Evolutionary conservation across 2,797 vertebrate genomes (phyloP).

Genomic region (Simalia tracyae): DNA sequence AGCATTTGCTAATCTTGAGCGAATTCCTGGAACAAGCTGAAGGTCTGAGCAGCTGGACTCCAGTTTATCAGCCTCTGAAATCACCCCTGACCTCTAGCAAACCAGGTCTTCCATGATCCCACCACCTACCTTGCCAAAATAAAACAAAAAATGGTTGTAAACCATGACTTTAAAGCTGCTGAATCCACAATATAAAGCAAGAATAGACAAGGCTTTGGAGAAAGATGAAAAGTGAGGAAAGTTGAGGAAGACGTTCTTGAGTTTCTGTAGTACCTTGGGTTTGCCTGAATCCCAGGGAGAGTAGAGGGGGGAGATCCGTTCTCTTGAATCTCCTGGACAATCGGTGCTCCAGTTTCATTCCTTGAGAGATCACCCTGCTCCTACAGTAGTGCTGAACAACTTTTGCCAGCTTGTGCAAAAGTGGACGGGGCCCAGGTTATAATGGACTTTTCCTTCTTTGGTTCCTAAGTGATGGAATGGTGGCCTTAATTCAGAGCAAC

Average conservation of each 20-base stretch:
- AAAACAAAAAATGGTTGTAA: constrained; percentile 30
- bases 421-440: neutral
- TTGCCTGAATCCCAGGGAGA: neutral
- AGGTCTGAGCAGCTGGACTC: constrained; percentile 52
- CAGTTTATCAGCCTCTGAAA: constrained; percentile 29
- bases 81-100: constrained; percentile 59
- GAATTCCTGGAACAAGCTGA: constrained; percentile 67
- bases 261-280: neutral
- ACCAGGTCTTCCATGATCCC: constrained; percentile 59
- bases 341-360: neutral
- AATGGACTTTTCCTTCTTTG: neutral
- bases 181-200: neutral
- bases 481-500: neutral
- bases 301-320: neutral
- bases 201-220: neutral
- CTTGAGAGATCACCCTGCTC: neutral
- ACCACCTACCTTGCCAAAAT: too few species aligned
- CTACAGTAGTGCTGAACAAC: too few species aligned
- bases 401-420: neutral
- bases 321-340: neutral
- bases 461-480: neutral
- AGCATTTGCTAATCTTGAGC: constrained; percentile 62
- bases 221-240: too few species aligned
- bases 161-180: constrained; percentile 33
- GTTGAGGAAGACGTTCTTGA: too few species aligned